Conservation (phyloP, 35 echinoderm and acorn worm genomes). For the Eucidaris tribuloides region DNA sequence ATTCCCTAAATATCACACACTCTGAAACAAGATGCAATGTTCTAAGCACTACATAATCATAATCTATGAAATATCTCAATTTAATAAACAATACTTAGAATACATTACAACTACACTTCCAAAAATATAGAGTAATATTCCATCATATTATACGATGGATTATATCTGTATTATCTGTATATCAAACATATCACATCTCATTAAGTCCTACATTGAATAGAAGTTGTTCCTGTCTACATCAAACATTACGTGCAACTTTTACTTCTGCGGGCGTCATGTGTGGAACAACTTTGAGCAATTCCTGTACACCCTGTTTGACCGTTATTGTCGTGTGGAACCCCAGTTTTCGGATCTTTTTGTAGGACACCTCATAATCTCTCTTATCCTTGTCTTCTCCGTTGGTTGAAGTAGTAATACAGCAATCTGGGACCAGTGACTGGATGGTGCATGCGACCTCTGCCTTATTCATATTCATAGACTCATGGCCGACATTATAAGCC, state of each 20-base stretch:
- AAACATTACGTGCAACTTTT: constrained; percentile 54
- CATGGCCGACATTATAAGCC: constrained; percentile 69
- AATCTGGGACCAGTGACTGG: constrained; percentile 31
- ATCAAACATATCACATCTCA: no score
- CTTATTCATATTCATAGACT: constrained; percentile 80
- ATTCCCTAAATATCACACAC: no score
- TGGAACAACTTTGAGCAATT: constrained; percentile 68
- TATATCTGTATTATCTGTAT: no score
- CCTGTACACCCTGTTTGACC: constrained; percentile 48
- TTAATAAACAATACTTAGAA: no score
- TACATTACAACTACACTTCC: no score
- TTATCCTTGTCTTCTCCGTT: constrained; percentile 75
- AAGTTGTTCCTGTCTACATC: no score
- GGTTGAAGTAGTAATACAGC: constrained; percentile 28
- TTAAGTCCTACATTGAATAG: no score
- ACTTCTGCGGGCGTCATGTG: constrained; percentile 43
- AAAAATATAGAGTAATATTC: no score
- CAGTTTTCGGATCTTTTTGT: constrained; percentile 46
- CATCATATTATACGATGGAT: no score
- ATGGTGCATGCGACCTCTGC: constrained; percentile 51
- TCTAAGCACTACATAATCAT: no score
- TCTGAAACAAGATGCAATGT: no score
- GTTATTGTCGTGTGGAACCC: constrained; percentile 52
- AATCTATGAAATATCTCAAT: no score
- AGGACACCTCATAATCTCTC: constrained; percentile 73